phyloP scores from a whole-genome alignment of 1,140 invertebrate species.

The Patella vulgata region DNA sequence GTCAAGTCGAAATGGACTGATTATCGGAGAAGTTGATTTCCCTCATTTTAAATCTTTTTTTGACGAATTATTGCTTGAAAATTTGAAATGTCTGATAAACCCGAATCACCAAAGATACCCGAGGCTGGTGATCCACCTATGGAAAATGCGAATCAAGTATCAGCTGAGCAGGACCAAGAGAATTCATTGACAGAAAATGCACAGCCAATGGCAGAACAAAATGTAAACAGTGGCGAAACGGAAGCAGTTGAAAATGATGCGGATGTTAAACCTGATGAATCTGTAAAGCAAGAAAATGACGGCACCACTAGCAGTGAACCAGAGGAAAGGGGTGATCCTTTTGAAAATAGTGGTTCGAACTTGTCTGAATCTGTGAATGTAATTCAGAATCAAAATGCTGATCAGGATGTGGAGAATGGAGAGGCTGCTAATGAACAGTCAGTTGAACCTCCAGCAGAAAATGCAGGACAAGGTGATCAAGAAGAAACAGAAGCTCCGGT shows the following conservation, averaged over 20 bases:
- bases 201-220: not conserved
- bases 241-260: constrained; percentile 4
- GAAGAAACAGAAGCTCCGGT: not conserved
- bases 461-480: not conserved
- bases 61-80: too few species aligned
- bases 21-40: too few species aligned
- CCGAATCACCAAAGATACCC: too few species aligned
- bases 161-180: too few species aligned
- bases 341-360: not conserved
- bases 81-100: too few species aligned
- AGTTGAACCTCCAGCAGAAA: constrained; percentile 10
- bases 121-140: too few species aligned
- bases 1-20: too few species aligned
- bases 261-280: constrained; percentile 3
- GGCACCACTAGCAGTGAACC: not conserved
- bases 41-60: too few species aligned
- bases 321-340: not conserved
- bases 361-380: not conserved
- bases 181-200: too few species aligned
- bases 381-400: not conserved
- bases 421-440: not conserved
- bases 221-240: not conserved
- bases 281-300: constrained; percentile 6
- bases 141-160: not conserved
- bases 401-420: not conserved